Evolutionary conservation across 2,888 invertebrate genomes (phyloP).

Genomic region (Deilephila elpenor): DNA sequence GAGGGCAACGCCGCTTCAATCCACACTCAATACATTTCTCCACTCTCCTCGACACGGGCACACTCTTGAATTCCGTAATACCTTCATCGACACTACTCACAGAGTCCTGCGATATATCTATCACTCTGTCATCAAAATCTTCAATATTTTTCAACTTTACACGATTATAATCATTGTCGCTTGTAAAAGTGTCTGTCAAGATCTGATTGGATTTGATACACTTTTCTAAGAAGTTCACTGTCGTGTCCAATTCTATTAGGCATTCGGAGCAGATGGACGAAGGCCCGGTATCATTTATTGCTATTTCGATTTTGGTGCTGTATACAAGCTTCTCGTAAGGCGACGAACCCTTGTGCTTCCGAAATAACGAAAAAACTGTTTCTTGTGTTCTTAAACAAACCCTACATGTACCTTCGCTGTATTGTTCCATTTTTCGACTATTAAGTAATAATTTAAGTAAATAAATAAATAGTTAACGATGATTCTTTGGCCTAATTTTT

Average conservation of each 20-base stretch:
- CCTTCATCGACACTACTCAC: not conserved
- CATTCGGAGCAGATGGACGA: constrained; percentile 62
- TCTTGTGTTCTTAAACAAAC: constrained; percentile 60
- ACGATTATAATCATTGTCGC: constrained; percentile 25
- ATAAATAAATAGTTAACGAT: not conserved
- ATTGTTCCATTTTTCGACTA: constrained; percentile 43
- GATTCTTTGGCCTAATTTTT: not conserved
- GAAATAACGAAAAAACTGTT: constrained; percentile 54
- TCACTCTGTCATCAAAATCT: not conserved
- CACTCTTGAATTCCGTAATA: not conserved
- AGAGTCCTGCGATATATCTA: not conserved
- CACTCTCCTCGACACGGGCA: constrained; percentile 31
- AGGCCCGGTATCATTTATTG: constrained; percentile 55
- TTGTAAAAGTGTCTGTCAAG: constrained; percentile 38
- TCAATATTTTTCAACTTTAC: constrained; percentile 9
- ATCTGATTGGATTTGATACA: constrained; percentile 58
- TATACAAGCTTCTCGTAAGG: constrained; percentile 56
- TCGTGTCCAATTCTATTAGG: constrained; percentile 57
- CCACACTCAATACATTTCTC: constrained; percentile 51
- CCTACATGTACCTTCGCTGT: constrained; percentile 53
- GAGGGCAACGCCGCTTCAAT: constrained; percentile 54
- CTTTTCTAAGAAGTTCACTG: constrained; percentile 59
- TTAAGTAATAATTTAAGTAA: not conserved
- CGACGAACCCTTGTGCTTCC: constrained; percentile 51
- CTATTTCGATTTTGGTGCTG: constrained; percentile 52